Percentiles rank a stretch among this genome's conserved stretches.
Conservation (phyloP, 2,797 vertebrate species). For the Gymnocypris eckloni region DNA sequence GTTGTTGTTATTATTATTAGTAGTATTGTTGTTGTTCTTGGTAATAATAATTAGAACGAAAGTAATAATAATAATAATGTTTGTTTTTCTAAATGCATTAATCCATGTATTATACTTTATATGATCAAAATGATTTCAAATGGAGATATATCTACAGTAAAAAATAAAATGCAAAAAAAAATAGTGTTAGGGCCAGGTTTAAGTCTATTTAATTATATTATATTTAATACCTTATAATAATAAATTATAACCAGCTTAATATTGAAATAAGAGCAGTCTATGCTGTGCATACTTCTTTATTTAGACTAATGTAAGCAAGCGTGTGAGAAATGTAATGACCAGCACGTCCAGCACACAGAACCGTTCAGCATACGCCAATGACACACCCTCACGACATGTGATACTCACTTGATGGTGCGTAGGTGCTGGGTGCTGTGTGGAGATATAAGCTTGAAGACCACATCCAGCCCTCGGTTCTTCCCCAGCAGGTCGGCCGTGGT, state of each 20-base stretch:
- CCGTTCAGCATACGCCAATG: background rate
- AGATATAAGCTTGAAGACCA: slow-evolving; percentile 85
- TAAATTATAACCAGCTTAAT: background rate
- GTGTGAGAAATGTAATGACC: background rate
- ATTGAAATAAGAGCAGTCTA: background rate
- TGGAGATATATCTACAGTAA: background rate
- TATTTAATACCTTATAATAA: too few species aligned
- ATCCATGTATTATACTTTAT: background rate
- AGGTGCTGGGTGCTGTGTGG: slow-evolving; percentile 79
- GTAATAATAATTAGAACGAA: too few species aligned
- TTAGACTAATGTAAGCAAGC: background rate
- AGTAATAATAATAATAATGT: background rate
- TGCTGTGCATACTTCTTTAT: background rate
- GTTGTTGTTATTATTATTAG: background rate
- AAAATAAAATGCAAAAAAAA: too few species aligned
- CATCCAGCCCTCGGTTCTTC: slow-evolving; percentile 85
- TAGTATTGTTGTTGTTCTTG: background rate
- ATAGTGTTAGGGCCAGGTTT: too few species aligned
- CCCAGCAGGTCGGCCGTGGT: slow-evolving; percentile 83
- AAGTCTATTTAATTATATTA: background rate
- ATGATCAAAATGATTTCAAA: background rate
- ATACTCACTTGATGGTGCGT: slow-evolving; percentile 82
- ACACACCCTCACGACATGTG: background rate
- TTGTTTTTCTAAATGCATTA: background rate
- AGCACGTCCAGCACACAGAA: background rate